phyloP scores from a whole-genome alignment of 1,140 invertebrate genomes.

The Heliconius melpomene region DNA sequence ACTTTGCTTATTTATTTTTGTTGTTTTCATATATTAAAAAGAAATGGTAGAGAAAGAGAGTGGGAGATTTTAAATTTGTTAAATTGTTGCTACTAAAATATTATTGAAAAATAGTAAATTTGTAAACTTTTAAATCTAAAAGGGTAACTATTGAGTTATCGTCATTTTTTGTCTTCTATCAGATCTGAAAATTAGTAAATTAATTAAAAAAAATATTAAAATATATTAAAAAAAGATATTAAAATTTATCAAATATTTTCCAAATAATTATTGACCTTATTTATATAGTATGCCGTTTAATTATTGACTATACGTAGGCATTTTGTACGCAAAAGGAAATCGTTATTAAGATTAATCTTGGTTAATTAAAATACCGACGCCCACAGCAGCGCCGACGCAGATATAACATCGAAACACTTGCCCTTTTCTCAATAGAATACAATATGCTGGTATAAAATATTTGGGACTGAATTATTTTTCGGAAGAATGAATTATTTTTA shows the following conservation, averaged over 20 bases:
- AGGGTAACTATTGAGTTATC: too few relatives aligned
- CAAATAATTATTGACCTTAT: neutral
- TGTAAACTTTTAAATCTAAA: too few relatives aligned
- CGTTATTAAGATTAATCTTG: slow-evolving; percentile 11
- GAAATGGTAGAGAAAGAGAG: too few relatives aligned
- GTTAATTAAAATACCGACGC: slow-evolving; percentile 14
- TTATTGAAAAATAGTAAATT: too few relatives aligned
- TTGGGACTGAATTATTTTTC: too few relatives aligned
- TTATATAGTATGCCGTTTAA: neutral
- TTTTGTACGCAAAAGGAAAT: slow-evolving; percentile 2
- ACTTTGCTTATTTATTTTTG: neutral
- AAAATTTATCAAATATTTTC: neutral
- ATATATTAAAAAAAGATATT: too few relatives aligned
- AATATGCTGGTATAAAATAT: neutral
- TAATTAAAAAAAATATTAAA: neutral
- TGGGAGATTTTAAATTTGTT: too few relatives aligned
- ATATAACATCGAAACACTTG: neutral
- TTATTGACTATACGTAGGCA: neutral
- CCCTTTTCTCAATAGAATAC: neutral
- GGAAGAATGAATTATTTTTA: too few relatives aligned
- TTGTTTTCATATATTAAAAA: neutral
- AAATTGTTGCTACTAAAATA: too few relatives aligned
- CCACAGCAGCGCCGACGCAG: slow-evolving; percentile 14
- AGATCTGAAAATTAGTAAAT: neutral
- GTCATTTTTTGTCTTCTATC: too few relatives aligned